These are phyloP conservation scores for Rhagologus leucostigma DNA, from an alignment of 2,113 vertebrate species.

Conservation along the genomic window DNA sequence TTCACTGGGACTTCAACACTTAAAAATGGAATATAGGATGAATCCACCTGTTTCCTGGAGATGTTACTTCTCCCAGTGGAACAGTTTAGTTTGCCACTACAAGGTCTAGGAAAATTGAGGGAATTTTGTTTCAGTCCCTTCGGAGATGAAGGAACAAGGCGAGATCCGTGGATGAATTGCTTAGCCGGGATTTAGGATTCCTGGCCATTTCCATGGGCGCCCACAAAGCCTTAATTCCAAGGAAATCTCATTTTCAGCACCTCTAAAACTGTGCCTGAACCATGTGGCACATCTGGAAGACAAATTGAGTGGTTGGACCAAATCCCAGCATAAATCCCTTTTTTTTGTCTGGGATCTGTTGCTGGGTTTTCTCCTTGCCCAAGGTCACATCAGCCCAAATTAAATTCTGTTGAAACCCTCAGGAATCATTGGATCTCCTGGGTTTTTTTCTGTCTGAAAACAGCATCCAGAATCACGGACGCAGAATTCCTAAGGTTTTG, in stretches of 20 bases:
- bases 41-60: background rate
- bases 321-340: background rate
- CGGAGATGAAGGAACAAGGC: background rate
- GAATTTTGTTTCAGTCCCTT: background rate
- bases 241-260: background rate
- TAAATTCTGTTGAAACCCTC: rapidly evolving
- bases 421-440: background rate
- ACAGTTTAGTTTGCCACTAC: background rate
- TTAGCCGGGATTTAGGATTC: background rate
- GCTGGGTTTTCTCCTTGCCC: background rate
- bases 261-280: background rate
- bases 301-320: background rate
- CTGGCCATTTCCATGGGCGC: background rate
- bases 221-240: background rate
- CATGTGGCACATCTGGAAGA: background rate
- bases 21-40: background rate
- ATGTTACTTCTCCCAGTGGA: background rate
- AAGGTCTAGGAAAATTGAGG: background rate
- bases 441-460: background rate
- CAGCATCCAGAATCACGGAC: background rate
- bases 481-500: background rate
- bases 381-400: background rate
- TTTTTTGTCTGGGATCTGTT: background rate
- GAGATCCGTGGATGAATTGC: background rate
- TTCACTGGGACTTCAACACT: background rate